Conservation (phyloP, 2,113 vertebrate species). For the Numenius arquata region DNA sequence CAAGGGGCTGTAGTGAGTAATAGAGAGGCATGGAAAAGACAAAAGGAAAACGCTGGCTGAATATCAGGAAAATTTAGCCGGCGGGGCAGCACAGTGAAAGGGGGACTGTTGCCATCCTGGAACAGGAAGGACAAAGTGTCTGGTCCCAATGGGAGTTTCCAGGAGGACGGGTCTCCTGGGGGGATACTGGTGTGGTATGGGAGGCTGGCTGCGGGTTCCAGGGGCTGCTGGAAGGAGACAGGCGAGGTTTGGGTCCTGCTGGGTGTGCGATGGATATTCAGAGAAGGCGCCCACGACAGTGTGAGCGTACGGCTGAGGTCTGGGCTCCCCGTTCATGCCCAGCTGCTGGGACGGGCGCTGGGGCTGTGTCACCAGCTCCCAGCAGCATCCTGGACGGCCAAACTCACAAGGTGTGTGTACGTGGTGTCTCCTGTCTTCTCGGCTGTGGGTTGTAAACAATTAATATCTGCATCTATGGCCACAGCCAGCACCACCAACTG, state of each 20-base stretch:
- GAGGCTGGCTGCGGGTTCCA: fast-evolving
- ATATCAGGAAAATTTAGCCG: background rate
- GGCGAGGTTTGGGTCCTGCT: background rate
- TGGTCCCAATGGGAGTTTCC: background rate
- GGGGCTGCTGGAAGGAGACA: background rate
- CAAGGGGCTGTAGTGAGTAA: fast-evolving
- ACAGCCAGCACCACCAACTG: background rate
- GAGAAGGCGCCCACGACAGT: background rate
- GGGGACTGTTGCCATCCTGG: background rate
- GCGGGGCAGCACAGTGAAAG: fast-evolving
- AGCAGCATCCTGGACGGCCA: background rate
- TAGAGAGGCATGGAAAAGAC: background rate
- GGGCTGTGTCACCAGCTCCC: background rate
- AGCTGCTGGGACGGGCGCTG: background rate
- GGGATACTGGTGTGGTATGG: background rate
- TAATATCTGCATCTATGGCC: background rate
- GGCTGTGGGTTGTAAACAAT: background rate
- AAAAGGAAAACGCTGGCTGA: background rate
- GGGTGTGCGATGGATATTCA: fast-evolving
- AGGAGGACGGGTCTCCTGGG: background rate
- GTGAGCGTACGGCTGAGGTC: fast-evolving
- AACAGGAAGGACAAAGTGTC: background rate
- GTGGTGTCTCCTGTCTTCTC: background rate
- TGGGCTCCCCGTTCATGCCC: background rate
- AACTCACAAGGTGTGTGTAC: background rate